Evolutionary conservation across 2,797 vertebrate species (phyloP).

Genomic region (Scyliorhinus canicula): DNA sequence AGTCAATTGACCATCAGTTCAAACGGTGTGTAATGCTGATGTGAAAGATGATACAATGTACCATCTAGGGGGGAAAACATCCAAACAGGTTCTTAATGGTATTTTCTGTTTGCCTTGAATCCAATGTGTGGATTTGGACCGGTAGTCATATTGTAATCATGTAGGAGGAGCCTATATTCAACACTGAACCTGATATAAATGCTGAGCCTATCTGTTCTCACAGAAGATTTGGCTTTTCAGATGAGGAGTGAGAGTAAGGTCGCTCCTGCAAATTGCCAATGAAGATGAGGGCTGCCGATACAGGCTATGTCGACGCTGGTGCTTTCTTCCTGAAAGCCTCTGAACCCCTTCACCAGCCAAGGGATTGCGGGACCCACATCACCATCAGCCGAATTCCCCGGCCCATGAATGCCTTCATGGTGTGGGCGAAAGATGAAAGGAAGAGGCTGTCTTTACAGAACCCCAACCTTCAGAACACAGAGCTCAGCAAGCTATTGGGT

Average conservation of each 20-base stretch:
- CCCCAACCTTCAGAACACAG: constrained; percentile 24
- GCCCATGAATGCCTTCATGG: constrained; percentile 35
- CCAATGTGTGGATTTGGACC: neutral
- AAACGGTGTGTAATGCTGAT: neutral
- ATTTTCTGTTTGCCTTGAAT: neutral
- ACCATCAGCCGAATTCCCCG: constrained; percentile 23
- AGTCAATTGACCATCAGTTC: neutral
- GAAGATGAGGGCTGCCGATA: neutral
- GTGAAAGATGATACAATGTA: neutral
- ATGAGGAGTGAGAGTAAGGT: neutral
- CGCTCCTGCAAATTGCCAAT: neutral
- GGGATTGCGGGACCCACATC: neutral
- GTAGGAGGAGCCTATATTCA: neutral
- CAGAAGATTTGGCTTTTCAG: neutral
- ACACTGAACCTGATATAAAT: neutral
- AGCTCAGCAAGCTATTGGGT: constrained; percentile 33
- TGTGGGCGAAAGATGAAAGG: constrained; percentile 29
- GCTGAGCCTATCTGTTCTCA: neutral
- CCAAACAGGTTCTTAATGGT: neutral
- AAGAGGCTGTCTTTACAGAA: constrained; percentile 27
- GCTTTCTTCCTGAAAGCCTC: neutral
- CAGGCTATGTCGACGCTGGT: neutral
- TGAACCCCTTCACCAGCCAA: neutral
- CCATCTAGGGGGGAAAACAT: neutral
- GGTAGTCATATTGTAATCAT: neutral